Conservation (phyloP, 2,797 vertebrate species). For the Enteromius viviparus region DNA sequence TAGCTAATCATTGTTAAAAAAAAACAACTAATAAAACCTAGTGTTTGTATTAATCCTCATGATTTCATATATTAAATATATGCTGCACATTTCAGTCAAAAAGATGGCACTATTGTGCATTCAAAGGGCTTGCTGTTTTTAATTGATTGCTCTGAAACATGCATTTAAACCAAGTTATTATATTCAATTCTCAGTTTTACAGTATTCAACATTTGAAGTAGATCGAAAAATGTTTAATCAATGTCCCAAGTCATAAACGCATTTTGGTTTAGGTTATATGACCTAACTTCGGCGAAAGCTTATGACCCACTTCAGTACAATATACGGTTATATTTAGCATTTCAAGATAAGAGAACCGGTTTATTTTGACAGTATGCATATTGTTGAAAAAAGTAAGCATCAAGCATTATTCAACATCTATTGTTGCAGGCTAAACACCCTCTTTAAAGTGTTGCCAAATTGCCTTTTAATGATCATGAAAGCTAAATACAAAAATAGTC, state of each 20-base stretch:
- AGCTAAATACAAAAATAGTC: background rate
- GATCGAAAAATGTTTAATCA: too few relatives aligned
- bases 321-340: background rate
- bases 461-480: background rate
- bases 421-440: background rate
- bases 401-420: background rate
- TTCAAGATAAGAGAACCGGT: background rate
- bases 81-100: background rate
- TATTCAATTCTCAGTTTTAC: background rate
- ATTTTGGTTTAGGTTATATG: too few relatives aligned
- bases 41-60: background rate
- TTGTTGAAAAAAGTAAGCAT: background rate
- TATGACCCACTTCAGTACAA: too few relatives aligned
- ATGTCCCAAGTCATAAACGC: too few relatives aligned
- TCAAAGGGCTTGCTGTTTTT: too few relatives aligned
- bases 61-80: background rate
- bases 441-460: background rate
- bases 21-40: background rate
- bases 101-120: background rate
- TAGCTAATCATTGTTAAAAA: too few relatives aligned
- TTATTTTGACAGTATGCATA: background rate
- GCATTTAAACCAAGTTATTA: too few relatives aligned
- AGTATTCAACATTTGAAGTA: too few relatives aligned
- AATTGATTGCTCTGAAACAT: too few relatives aligned
- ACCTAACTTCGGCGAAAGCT: too few relatives aligned